These are phyloP conservation scores for Eulemur mongoz DNA, from an alignment of 2,797 vertebrate genomes.

Conservation along the genomic window DNA sequence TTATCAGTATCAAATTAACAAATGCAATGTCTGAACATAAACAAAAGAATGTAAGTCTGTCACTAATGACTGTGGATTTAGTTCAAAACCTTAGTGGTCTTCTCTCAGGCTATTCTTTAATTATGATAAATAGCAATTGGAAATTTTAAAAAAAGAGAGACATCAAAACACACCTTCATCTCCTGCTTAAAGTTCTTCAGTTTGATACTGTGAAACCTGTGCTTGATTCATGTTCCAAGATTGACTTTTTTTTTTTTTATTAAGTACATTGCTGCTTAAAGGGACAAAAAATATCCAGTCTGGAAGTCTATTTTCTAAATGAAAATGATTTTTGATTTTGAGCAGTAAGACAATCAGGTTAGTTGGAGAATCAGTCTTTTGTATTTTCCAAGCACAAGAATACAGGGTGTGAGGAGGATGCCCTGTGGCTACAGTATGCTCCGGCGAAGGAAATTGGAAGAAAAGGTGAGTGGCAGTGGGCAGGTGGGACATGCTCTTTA, in stretches of 20 bases:
- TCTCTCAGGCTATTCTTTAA: conserved; percentile 63
- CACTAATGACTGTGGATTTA: conserved; percentile 61
- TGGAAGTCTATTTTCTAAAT: conserved; percentile 46
- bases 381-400: not conserved
- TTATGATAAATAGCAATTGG: conserved; percentile 53
- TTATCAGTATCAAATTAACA: conserved; percentile 74
- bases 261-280: not conserved
- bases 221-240: conserved; percentile 44
- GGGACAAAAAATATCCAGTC: conserved; percentile 25
- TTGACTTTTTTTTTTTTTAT: not conserved
- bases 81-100: conserved; percentile 41
- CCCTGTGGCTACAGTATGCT: no score
- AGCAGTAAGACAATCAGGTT: not conserved
- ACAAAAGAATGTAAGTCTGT: conserved; percentile 54
- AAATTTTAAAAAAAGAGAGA: conserved; percentile 58
- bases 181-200: conserved; percentile 63
- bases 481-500: no score
- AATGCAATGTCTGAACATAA: conserved; percentile 61
- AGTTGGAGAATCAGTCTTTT: conserved; percentile 12
- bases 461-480: no score
- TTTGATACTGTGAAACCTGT: conserved; percentile 63
- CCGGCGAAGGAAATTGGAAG: no score
- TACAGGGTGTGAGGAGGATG: not conserved
- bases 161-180: conserved; percentile 65
- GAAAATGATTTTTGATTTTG: conserved; percentile 51